Evolutionary conservation across 1,140 invertebrate genomes (phyloP), one percentile per base, ranked within the genome.

Genomic region (Ctenoplectra terminalis): DNA sequence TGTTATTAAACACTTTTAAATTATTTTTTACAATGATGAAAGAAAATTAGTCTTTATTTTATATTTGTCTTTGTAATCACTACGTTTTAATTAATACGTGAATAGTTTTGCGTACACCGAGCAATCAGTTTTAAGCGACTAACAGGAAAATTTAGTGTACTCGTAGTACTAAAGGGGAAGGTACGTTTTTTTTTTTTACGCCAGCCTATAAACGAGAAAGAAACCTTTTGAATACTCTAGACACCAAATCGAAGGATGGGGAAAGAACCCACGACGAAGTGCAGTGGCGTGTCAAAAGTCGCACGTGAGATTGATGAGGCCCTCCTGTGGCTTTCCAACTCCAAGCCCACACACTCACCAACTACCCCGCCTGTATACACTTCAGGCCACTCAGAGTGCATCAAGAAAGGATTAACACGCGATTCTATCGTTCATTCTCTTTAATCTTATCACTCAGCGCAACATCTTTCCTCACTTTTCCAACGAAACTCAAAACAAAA

Each of bases 251-350:
- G 34, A 17, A 13, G 17, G 20, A 1, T 26, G 26, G 46, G 26
- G 17, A n/a, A 52, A 54, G 15, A 73, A 43, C 48, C 60, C 46
- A 26, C 31, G 66, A 79, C 48, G 75, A 58, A 88, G 87, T 88
- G 79, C 72, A 87, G 58, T 77, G 81, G 77, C 87, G 72, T 88
- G 84, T 88, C 87, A 84, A 64, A 88, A 84, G 87, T 88, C 81
- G 64, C 79, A 56, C 40, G 66, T 66, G 87, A 88, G 87, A 88
- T 88, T 88, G 87, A 88, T 86, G 84, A 88, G 87, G 72, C 75
- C 50, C 29, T 70, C 29, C 37, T 54, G 61, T 34, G 75, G 70
- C 54, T 81, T 56, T 20, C 17, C 31, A 48, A 56, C 63, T 50
- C 63, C 69, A 74, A 78, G 34, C 78, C 61, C 17, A 54, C 63